Conservation (phyloP, 2,888 invertebrate genomes). For the Agriopis marginaria region DNA sequence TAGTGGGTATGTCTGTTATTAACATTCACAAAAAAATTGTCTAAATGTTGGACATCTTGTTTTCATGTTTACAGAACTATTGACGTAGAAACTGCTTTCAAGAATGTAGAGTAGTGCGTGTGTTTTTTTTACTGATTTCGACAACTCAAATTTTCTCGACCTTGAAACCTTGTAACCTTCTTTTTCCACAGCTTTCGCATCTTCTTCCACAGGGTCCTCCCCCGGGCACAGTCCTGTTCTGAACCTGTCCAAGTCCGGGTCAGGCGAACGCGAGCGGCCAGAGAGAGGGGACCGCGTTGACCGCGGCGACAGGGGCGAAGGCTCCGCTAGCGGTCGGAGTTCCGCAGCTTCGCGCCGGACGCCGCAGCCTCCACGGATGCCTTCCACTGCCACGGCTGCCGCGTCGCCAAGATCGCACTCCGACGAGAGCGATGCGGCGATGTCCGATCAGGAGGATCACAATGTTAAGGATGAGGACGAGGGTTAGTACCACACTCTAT, state of each 20-base stretch:
- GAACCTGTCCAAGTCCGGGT: conserved; percentile 95
- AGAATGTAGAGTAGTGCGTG: too few species aligned
- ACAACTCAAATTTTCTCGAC: not conserved
- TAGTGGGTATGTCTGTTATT: too few species aligned
- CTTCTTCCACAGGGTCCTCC: conserved; percentile 89
- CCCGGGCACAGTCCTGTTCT: conserved; percentile 96
- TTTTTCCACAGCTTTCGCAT: conserved; percentile 47
- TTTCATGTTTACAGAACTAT: too few species aligned
- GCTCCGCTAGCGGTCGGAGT: conserved; percentile 73
- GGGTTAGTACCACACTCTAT: conserved; percentile 80
- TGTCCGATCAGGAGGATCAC: conserved; percentile 94
- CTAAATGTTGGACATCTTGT: too few species aligned
- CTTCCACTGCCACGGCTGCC: conserved; percentile 87
- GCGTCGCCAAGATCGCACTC: conserved; percentile 90
- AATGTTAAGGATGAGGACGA: conserved; percentile 94
- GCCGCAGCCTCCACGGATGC: conserved; percentile 84
- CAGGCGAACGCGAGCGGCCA: conserved; percentile 89
- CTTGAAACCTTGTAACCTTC: conserved; percentile 34
- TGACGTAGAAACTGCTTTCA: not conserved
- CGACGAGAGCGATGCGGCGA: conserved; percentile 93
- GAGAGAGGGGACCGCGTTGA: conserved; percentile 88
- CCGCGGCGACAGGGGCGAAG: conserved; percentile 71
- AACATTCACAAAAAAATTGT: too few species aligned
- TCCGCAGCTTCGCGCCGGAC: conserved; percentile 88
- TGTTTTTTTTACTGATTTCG: not conserved